phyloP scores from a whole-genome alignment of 2,113 vertebrate species.

The Polyodon spathula region DNA sequence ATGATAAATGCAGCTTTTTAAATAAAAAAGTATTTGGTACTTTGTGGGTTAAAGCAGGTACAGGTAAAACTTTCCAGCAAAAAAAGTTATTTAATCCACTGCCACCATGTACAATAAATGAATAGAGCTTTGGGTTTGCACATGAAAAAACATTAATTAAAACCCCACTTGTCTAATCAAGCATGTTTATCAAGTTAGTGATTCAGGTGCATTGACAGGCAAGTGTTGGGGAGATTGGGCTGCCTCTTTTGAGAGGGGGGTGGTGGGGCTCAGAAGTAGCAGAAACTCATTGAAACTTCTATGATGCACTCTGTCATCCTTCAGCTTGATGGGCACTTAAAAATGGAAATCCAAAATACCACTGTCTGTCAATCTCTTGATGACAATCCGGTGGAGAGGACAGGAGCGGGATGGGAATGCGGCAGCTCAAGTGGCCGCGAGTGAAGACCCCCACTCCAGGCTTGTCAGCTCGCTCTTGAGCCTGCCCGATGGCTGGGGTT shows the following conservation, averaged over 20 bases:
- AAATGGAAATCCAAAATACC: conserved; percentile 48
- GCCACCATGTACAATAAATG: no score
- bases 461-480: conserved; percentile 37
- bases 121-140: no score
- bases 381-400: conserved; percentile 45
- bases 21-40: no score
- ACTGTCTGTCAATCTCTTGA: conserved; percentile 46
- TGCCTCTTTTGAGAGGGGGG: background rate
- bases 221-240: conserved; percentile 12
- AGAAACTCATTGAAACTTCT: conserved; percentile 44
- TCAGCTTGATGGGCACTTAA: conserved; percentile 50
- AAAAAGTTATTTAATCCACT: no score
- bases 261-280: conserved; percentile 1
- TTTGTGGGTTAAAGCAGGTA: no score
- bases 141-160: no score
- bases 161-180: no score
- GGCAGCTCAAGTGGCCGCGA: conserved; percentile 18
- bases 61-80: no score
- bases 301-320: conserved; percentile 57
- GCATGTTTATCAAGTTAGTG: conserved; percentile 34
- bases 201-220: conserved; percentile 20
- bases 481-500: conserved; percentile 53
- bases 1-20: no score
- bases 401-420: conserved; percentile 28
- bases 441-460: conserved; percentile 25